These are phyloP conservation scores for Megathymus violae DNA, from an alignment of 1,140 invertebrate species.

Conservation along the genomic window DNA sequence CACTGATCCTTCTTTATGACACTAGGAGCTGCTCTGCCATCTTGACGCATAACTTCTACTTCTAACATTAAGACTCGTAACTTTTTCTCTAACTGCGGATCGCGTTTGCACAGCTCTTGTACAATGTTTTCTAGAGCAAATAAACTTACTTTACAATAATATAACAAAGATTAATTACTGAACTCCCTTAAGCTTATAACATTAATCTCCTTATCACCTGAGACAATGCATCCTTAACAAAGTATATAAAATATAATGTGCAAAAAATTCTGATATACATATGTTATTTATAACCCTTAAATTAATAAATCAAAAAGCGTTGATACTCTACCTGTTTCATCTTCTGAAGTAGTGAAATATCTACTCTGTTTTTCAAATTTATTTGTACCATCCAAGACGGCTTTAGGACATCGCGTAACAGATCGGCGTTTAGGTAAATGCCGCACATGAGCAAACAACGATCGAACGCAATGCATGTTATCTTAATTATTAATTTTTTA, in stretches of 20 bases:
- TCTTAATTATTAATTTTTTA: too few species aligned
- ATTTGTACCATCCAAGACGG: not conserved
- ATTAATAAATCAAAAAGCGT: too few species aligned
- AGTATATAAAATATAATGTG: too few species aligned
- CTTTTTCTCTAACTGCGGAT: slow-evolving; percentile 72
- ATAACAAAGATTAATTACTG: too few species aligned
- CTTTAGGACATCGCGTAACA: not conserved
- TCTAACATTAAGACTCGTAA: slow-evolving; percentile 83
- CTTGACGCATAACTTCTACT: slow-evolving; percentile 85
- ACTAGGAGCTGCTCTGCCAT: slow-evolving; percentile 83
- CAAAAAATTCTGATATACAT: too few species aligned
- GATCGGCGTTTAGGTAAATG: slow-evolving; percentile 15
- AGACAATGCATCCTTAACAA: too few species aligned
- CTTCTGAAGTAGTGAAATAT: slow-evolving; percentile 13
- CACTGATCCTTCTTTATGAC: slow-evolving; percentile 82
- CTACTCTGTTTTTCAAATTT: slow-evolving; percentile 10
- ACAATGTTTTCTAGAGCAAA: slow-evolving; percentile 56
- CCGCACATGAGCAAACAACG: slow-evolving; percentile 15
- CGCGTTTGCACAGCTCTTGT: slow-evolving; percentile 57
- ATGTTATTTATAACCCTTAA: too few species aligned
- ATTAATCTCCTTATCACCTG: too few species aligned
- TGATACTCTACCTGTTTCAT: slow-evolving; percentile 36
- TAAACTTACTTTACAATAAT: not conserved
- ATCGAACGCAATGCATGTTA: slow-evolving; percentile 34
- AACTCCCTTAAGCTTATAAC: too few species aligned